Base-by-base conservation (phyloP, 2,113 vertebrate genomes). In the Embiotoca jacksoni region DNA sequence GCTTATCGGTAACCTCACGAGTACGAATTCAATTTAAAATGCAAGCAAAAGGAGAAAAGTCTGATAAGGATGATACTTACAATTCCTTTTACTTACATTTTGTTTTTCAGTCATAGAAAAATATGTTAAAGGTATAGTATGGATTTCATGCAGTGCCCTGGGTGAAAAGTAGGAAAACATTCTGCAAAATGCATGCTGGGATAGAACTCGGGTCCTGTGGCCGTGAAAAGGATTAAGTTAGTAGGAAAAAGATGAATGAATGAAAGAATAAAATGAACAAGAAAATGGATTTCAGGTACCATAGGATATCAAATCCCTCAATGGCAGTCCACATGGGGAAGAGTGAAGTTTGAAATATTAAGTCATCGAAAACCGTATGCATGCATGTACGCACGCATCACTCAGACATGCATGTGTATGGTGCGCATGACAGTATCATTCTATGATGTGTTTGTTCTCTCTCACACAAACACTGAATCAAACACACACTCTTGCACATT, bases 251-350 rank as follows among this genome's bases (percentile, higher is more conserved):
- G 57, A 41, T 33, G 35, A 44, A 41, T 64, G 30, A 71, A 58
- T 52, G 32, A 33, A 81, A 30, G 46, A 80, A 78, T 53, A 11
- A 72, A 88, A 75, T 84, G 33, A 83, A 31, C 73, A 14, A 82
- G 69, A 78, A 13, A 53, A 72, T 55, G 69, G 58, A 72, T 81
- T 86, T 79, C 68, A 81, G 14, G 78, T 50, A 54, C 56, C 55
- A 57, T 62, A 37, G 72, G 54, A 46, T 64, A 59, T 75, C n/a
- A 69, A 62, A 84, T 74, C 33, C 53, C 64, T 75, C 32, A 60
- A 33, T 58, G 32, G 14, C 7, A 5, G 66, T 70, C 23, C 6
- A 60, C 57, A 16, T 23, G 39, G 53, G 31, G 33, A 68, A 59
- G 41, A 31, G 54, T 63, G 53, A 31, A 47, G 15, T 50, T 60